phyloP scores from a whole-genome alignment of 2,113 vertebrate genomes.

The Otolemur garnettii region DNA sequence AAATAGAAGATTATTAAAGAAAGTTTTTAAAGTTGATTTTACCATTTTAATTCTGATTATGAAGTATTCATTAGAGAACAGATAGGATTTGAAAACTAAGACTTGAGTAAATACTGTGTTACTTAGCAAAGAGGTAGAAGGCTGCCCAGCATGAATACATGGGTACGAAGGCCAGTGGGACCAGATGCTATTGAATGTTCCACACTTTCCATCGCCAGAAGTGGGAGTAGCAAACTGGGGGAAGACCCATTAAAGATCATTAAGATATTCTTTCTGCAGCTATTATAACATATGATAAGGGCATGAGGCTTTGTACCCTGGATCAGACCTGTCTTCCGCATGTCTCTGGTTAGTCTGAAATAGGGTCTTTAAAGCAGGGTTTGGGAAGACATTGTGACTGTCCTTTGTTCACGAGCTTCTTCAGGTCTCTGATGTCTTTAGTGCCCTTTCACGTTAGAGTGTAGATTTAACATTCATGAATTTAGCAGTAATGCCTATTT shows the following conservation, averaged over 20 bases:
- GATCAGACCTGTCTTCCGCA: background rate
- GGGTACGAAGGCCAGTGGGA: background rate
- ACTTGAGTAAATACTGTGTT: background rate
- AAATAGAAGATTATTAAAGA: background rate
- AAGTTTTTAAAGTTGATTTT: slow-evolving; percentile 31
- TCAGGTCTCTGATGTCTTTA: background rate
- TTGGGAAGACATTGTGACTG: background rate
- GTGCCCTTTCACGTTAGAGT: background rate
- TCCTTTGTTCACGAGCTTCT: background rate
- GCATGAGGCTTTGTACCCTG: background rate
- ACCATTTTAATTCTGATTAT: slow-evolving; percentile 51
- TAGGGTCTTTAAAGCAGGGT: background rate
- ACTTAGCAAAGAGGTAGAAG: background rate
- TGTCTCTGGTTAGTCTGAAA: background rate
- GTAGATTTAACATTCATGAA: slow-evolving; percentile 5
- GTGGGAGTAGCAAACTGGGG: background rate
- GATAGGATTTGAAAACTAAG: background rate
- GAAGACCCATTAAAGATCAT: background rate
- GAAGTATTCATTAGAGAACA: background rate
- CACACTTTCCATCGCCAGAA: background rate
- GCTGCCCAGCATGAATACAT: background rate
- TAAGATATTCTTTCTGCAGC: background rate
- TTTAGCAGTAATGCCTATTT: background rate
- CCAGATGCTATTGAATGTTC: background rate
- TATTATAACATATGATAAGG: background rate